Conservation (phyloP, 2,797 vertebrate species). For the Eulemur rubriventer region DNA sequence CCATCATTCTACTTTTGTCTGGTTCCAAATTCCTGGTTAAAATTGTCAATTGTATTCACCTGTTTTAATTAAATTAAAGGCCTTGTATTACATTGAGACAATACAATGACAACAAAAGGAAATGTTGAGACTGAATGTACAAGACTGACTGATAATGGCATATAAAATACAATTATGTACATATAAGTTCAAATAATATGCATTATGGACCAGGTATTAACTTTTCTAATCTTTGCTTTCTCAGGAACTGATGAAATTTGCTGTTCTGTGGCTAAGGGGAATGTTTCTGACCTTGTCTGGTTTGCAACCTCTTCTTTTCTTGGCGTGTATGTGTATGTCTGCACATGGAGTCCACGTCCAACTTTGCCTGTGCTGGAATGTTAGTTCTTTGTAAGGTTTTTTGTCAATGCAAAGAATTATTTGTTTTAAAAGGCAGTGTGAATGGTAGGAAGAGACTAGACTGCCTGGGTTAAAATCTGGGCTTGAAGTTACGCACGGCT, state of each 20-base stretch:
- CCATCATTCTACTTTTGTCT: constrained; percentile 20
- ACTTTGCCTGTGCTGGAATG: background rate
- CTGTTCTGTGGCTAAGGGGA: background rate
- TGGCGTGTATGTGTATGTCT: background rate
- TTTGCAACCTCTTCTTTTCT: background rate
- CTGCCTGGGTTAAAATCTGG: background rate
- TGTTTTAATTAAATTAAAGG: constrained; percentile 23
- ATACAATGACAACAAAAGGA: background rate
- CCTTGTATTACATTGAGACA: background rate
- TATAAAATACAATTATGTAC: background rate
- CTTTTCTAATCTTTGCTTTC: background rate
- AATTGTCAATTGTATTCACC: background rate
- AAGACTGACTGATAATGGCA: background rate
- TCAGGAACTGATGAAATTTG: background rate
- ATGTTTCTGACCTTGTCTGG: background rate
- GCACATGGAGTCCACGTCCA: background rate
- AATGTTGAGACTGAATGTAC: background rate
- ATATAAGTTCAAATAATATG: background rate
- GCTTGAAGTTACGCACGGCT: background rate
- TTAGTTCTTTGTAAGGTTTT: background rate
- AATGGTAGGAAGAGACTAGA: background rate
- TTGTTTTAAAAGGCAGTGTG: background rate
- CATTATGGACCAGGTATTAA: background rate
- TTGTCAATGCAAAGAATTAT: background rate
- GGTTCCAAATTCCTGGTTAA: background rate